These are phyloP conservation scores for Drosophila picticornis DNA, from an alignment of 2,888 invertebrate genomes.

Conservation along the genomic window DNA sequence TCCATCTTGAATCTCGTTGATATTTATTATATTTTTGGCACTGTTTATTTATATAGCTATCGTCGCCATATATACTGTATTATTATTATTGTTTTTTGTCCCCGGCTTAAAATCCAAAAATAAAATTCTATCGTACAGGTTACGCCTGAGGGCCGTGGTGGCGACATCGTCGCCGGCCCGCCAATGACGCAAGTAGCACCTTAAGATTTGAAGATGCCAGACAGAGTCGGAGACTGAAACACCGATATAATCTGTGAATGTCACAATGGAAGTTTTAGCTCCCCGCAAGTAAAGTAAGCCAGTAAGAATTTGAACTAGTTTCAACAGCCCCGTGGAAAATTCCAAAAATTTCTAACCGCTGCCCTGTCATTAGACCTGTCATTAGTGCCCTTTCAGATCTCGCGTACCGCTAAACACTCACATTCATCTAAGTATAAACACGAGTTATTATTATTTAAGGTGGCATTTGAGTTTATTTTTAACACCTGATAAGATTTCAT, in stretches of 20 bases:
- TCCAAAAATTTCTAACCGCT: constrained; percentile 34
- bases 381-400: constrained; percentile 35
- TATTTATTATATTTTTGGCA: constrained; percentile 76
- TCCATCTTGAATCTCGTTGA: constrained; percentile 68
- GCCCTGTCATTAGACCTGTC: constrained; percentile 10
- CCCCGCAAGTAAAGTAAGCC: constrained; percentile 5
- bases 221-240: constrained; percentile 10
- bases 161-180: constrained; percentile 39
- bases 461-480: constrained; percentile 53
- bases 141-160: constrained; percentile 46
- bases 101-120: constrained; percentile 70
- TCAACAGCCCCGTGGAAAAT: constrained; percentile 58
- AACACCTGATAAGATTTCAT: constrained; percentile 78
- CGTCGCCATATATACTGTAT: constrained; percentile 47
- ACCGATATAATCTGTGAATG: constrained; percentile 4
- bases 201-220: constrained; percentile 38
- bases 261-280: constrained; percentile 54
- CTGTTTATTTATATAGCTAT: constrained; percentile 72
- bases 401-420: constrained; percentile 34
- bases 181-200: constrained; percentile 65
- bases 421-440: constrained; percentile 27
- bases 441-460: constrained; percentile 46
- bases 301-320: constrained; percentile 50
- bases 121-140: constrained; percentile 59
- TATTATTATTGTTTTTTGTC: constrained; percentile 42